Conservation (phyloP, 1,140 invertebrate genomes). For the Saccostrea cuccullata region DNA sequence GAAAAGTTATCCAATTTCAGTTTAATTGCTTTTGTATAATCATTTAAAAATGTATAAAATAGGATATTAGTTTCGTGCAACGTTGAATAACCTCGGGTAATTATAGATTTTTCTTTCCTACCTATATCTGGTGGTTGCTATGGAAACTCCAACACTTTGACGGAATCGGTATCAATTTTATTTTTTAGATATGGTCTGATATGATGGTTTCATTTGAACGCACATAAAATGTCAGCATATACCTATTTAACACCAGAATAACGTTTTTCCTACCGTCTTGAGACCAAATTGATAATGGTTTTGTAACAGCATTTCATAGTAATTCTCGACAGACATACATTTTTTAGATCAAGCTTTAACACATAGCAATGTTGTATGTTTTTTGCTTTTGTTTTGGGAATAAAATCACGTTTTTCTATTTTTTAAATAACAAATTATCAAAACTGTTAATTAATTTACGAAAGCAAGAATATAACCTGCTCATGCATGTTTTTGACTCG, state of each 20-base stretch:
- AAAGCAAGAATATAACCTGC: too few species aligned
- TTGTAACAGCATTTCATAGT: not conserved
- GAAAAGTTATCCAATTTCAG: not conserved
- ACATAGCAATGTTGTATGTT: too few species aligned
- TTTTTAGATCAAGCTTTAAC: too few species aligned
- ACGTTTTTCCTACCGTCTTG: not conserved
- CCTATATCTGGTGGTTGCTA: not conserved
- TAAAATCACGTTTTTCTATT: too few species aligned
- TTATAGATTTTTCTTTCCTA: not conserved
- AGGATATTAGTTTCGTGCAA: not conserved
- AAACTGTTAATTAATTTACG: too few species aligned
- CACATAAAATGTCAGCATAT: not conserved
- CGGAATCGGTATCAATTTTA: not conserved
- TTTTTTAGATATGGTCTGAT: not conserved
- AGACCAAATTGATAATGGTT: not conserved
- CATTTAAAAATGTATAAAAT: constrained; percentile 1
- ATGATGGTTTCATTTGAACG: not conserved
- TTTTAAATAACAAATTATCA: too few species aligned
- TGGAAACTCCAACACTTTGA: not conserved
- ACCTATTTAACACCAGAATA: not conserved
- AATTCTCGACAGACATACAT: too few species aligned
- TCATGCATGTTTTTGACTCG: too few species aligned
- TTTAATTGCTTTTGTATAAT: not conserved
- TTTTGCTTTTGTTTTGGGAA: too few species aligned
- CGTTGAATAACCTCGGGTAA: not conserved